A percentile compares a stretch with the other conserved stretches of the same genome.
These are phyloP conservation scores for Octomys mimax DNA, from an alignment of 2,797 vertebrate genomes.

Conservation along the genomic window DNA sequence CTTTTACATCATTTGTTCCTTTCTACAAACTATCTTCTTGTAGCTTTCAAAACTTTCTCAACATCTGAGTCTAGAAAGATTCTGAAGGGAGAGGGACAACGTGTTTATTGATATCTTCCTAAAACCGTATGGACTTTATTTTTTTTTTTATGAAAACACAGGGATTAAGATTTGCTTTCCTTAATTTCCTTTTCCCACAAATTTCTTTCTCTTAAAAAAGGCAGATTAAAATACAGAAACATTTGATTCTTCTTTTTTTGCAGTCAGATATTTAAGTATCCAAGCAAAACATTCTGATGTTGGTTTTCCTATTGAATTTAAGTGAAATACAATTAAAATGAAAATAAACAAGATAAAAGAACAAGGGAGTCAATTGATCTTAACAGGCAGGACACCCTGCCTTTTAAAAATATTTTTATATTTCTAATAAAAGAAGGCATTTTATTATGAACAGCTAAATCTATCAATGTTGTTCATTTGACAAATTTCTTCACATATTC, in stretches of 20 bases:
- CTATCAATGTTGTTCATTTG: slow-evolving; percentile 26
- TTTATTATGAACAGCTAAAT: slow-evolving; percentile 50
- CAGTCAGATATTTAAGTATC: not conserved
- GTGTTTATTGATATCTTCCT: slow-evolving; percentile 21
- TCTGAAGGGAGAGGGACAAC: not conserved
- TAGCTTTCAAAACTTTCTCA: not conserved
- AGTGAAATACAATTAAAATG: slow-evolving; percentile 32
- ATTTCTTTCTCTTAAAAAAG: no score
- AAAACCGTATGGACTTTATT: slow-evolving; percentile 52
- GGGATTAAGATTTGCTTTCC: slow-evolving; percentile 9
- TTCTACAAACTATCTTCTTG: not conserved
- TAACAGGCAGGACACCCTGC: not conserved
- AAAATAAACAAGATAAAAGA: slow-evolving; percentile 47
- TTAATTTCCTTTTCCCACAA: not conserved
- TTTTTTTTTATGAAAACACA: not conserved
- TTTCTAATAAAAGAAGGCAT: not conserved
- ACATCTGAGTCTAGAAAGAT: not conserved
- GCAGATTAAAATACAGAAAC: not conserved
- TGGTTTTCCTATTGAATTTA: slow-evolving; percentile 17
- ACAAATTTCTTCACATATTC: not conserved
- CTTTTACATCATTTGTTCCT: slow-evolving; percentile 25
- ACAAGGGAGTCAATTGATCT: not conserved
- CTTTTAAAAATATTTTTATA: slow-evolving; percentile 19
- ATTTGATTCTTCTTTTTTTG: not conserved
- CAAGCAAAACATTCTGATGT: not conserved